Conservation (phyloP, 1,140 invertebrate genomes). For the Hesperophylax magnus region DNA sequence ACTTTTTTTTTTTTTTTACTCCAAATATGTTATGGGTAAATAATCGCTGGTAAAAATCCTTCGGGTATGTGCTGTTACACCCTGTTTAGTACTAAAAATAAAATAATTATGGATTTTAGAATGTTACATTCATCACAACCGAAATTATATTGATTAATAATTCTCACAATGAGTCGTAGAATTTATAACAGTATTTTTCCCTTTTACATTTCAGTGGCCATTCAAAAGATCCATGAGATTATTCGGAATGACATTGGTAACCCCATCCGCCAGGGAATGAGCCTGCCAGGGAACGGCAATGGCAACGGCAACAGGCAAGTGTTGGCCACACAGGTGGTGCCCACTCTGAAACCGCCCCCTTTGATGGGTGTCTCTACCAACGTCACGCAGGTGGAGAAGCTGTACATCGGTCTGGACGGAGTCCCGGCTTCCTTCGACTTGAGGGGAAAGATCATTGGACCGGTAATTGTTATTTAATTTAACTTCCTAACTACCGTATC, state of each 20-base stretch:
- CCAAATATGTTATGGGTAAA: no score
- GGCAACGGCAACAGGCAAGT: background rate
- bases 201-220: slow-evolving; percentile 46
- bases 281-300: no score
- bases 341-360: slow-evolving; percentile 36
- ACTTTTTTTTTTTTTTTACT: no score
- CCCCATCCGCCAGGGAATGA: slow-evolving; percentile 27
- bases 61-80: no score
- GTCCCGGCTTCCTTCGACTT: slow-evolving; percentile 83
- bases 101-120: no score
- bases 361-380: slow-evolving; percentile 29
- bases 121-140: no score
- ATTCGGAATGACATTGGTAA: slow-evolving; percentile 47
- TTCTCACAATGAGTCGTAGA: no score
- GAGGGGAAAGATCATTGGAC: slow-evolving; percentile 80
- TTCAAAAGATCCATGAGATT: slow-evolving; percentile 51
- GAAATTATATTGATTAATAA: no score
- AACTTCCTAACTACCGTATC: no score
- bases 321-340: background rate
- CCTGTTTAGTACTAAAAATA: no score
- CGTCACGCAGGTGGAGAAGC: slow-evolving; percentile 74
- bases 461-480: slow-evolving; percentile 58
- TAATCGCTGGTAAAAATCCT: no score
- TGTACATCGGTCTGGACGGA: slow-evolving; percentile 84
- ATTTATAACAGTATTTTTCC: no score